Evolutionary conservation across 2,888 invertebrate genomes (phyloP).

Genomic region (Oscheius onirici): DNA sequence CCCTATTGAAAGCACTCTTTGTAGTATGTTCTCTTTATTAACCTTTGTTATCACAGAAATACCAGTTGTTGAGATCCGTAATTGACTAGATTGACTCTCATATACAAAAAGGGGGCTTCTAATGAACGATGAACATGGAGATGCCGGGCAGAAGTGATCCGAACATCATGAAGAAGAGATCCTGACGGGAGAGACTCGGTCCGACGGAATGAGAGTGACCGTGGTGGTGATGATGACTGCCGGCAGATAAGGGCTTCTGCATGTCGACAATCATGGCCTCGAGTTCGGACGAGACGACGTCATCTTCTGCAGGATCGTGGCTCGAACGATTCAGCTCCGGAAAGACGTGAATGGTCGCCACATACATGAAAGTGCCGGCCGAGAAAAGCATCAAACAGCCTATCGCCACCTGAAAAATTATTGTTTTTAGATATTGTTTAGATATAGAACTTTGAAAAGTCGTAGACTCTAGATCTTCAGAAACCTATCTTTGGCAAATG

Average conservation of each 20-base stretch:
- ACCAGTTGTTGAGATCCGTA: not conserved
- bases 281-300: slow-evolving; percentile 3
- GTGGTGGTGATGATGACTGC: slow-evolving; percentile 1
- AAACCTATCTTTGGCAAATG: too few species aligned
- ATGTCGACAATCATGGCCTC: slow-evolving; percentile 33
- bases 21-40: not conserved
- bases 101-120: not conserved
- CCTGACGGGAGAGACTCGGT: not conserved
- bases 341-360: slow-evolving; percentile 96
- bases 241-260: slow-evolving; percentile 31
- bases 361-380: slow-evolving; percentile 97
- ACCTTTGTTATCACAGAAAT: not conserved
- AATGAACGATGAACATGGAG: slow-evolving; percentile 3
- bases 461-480: too few species aligned
- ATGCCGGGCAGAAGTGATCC: slow-evolving; percentile 15
- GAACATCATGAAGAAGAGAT: slow-evolving; percentile 1
- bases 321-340: slow-evolving; percentile 81
- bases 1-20: not conserved
- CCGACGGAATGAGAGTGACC: slow-evolving; percentile 15
- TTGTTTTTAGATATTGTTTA: too few species aligned
- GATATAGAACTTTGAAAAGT: too few species aligned
- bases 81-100: not conserved
- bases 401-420: slow-evolving; percentile 76
- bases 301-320: not conserved
- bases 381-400: slow-evolving; percentile 98